These are phyloP conservation scores for Diorhabda sublineata DNA, from an alignment of 1,140 invertebrate genomes.

Conservation along the genomic window DNA sequence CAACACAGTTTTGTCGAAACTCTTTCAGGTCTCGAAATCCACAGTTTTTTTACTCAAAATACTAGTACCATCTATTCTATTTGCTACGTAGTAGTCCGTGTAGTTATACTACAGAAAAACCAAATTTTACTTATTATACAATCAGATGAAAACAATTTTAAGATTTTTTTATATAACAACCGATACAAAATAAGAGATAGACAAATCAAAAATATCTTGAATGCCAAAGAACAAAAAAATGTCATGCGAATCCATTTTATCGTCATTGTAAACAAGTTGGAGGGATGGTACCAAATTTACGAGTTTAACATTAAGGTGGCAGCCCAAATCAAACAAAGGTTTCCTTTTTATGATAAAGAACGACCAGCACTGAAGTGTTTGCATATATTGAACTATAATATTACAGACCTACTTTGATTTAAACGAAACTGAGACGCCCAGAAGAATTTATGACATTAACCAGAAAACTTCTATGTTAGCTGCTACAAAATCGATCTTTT, in stretches of 20 bases:
- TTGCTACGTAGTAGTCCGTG: background rate
- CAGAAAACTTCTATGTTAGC: background rate
- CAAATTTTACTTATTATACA: background rate
- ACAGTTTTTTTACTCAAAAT: slow-evolving; percentile 10
- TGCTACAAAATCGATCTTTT: slow-evolving; percentile 5
- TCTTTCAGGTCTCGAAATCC: slow-evolving; percentile 4
- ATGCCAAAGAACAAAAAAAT: slow-evolving; percentile 15
- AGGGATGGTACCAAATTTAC: slow-evolving; percentile 16
- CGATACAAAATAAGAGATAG: slow-evolving; percentile 5
- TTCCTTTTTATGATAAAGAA: background rate
- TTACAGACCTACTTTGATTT: slow-evolving; percentile 11
- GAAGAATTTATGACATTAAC: background rate
- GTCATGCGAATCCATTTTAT: slow-evolving; percentile 9
- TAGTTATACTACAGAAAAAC: background rate
- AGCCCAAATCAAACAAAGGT: background rate
- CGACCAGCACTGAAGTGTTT: slow-evolving; percentile 10
- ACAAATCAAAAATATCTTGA: slow-evolving; percentile 5
- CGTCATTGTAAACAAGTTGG: slow-evolving; percentile 4
- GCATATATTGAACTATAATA: background rate
- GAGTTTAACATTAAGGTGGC: background rate
- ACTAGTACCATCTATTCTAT: slow-evolving; percentile 2
- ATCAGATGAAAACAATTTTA: background rate
- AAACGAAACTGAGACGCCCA: background rate
- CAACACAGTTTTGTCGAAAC: background rate
- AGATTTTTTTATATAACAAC: background rate